A percentile compares a stretch with the other conserved stretches of the same genome.
phyloP scores from a whole-genome alignment of 2,797 vertebrate genomes.

The Sebastes diploproa region DNA sequence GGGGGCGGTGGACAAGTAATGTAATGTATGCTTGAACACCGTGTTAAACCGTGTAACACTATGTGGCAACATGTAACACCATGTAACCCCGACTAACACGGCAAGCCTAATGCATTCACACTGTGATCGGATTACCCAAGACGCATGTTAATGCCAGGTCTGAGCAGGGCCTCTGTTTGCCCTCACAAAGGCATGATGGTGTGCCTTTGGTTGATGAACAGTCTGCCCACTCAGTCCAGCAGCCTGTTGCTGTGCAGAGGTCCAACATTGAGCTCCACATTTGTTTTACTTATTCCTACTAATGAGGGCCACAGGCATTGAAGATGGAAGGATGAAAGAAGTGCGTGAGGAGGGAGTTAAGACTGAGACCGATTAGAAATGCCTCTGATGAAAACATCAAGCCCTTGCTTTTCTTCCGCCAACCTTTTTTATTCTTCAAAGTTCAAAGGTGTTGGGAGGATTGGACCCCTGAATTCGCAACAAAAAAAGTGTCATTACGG shows the following conservation, averaged over 20 bases:
- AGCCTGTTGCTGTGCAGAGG: background rate
- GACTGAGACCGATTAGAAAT: background rate
- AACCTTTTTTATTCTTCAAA: constrained; percentile 14
- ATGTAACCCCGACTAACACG: no score
- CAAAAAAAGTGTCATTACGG: background rate
- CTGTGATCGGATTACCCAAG: no score
- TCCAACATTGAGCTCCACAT: constrained; percentile 1
- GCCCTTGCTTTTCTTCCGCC: background rate
- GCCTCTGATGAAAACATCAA: constrained; percentile 15
- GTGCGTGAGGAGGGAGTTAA: background rate
- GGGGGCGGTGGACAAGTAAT: no score
- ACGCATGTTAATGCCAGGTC: no score
- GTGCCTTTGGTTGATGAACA: background rate
- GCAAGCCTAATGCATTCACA: no score
- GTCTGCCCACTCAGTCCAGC: background rate
- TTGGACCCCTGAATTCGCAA: background rate
- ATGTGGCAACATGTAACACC: no score
- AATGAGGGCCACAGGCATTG: constrained; percentile 15
- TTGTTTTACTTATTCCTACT: constrained; percentile 18
- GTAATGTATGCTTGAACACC: no score
- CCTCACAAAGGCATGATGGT: background rate
- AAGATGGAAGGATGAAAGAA: constrained; percentile 1
- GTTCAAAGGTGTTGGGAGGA: background rate
- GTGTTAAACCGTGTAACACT: no score
- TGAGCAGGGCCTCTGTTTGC: background rate